A percentile compares a stretch with the other conserved stretches of the same genome.
phyloP scores from a whole-genome alignment of 2,113 vertebrate genomes.

The Hypocryptadius cinnamomeus region DNA sequence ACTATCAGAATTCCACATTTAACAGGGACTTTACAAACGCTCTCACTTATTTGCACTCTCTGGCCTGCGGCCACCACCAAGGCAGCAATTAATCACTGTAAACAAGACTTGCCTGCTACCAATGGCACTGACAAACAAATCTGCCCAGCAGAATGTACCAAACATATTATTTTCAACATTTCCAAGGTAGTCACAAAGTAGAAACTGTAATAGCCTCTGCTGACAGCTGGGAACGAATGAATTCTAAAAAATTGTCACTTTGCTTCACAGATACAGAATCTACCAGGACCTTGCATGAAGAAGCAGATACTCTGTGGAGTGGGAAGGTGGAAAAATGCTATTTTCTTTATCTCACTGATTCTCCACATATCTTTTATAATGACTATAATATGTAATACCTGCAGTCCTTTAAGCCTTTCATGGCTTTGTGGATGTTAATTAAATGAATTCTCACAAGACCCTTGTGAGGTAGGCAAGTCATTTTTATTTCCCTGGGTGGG shows the following conservation, averaged over 20 bases:
- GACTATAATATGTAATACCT: neutral
- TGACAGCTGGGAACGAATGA: neutral
- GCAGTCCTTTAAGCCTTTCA: neutral
- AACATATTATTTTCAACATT: neutral
- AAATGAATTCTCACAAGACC: conserved; percentile 34
- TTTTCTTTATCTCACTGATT: conserved; percentile 23
- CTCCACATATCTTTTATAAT: neutral
- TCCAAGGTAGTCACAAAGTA: neutral
- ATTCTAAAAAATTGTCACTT: neutral
- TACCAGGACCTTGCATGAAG: neutral
- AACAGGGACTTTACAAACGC: neutral
- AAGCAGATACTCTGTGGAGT: neutral
- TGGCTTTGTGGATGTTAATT: conserved; percentile 18
- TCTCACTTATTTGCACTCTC: neutral
- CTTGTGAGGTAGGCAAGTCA: neutral
- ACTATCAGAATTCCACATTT: neutral
- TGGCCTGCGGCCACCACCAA: neutral
- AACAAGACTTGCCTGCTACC: neutral
- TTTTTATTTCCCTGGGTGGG: conserved; percentile 16
- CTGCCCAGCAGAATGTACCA: neutral
- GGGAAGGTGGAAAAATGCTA: neutral
- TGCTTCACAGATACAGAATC: neutral
- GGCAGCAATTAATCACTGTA: neutral
- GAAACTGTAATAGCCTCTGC: neutral
- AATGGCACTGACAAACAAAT: neutral